These are phyloP conservation scores for Apamea crenata DNA, from an alignment of 2,888 invertebrate genomes.

Conservation along the genomic window DNA sequence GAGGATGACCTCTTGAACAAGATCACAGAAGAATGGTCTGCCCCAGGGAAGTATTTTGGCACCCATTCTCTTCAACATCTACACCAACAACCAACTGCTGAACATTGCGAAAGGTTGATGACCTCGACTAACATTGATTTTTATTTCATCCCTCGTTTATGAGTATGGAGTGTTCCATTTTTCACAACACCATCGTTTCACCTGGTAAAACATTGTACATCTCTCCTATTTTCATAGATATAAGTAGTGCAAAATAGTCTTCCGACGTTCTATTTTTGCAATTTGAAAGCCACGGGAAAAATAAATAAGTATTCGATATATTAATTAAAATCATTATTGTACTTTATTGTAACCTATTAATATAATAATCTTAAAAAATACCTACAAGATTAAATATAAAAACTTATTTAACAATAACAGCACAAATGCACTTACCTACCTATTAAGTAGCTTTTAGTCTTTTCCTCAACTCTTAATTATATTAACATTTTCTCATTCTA, in stretches of 20 bases:
- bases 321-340: slow-evolving; percentile 63
- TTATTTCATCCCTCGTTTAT: not conserved
- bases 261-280: not conserved
- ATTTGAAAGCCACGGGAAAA: not conserved
- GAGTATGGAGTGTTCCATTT: not conserved
- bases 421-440: slow-evolving; percentile 70
- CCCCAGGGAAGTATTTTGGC: no score
- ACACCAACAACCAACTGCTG: no score
- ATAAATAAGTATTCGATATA: slow-evolving; percentile 28
- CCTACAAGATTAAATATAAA: slow-evolving; percentile 63
- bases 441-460: slow-evolving; percentile 76
- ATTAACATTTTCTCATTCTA: slow-evolving; percentile 55
- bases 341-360: slow-evolving; percentile 61
- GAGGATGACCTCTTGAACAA: no score
- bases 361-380: slow-evolving; percentile 53
- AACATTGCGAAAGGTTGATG: no score
- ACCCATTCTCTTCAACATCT: no score
- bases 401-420: slow-evolving; percentile 76
- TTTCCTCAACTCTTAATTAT: slow-evolving; percentile 74
- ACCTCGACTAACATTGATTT: no score
- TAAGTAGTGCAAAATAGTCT: not conserved
- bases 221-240: not conserved
- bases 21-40: no score
- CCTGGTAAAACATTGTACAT: no score
- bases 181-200: not conserved